These are phyloP conservation scores for Endotricha flammealis DNA, from an alignment of 2,888 invertebrate species.

Conservation along the genomic window DNA sequence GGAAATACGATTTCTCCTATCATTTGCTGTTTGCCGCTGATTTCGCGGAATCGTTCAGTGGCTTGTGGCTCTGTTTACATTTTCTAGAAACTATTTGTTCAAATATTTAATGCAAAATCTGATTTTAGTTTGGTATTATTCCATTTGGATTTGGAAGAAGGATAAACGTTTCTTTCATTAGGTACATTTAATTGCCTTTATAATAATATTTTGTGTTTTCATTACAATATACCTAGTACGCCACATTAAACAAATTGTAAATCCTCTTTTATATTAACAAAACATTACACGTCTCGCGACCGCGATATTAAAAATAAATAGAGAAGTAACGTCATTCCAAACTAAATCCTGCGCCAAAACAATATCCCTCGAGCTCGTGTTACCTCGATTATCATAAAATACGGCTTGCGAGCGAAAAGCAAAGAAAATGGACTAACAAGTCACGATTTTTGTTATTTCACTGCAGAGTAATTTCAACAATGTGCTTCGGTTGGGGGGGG, in stretches of 20 bases:
- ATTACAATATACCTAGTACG: too few relatives aligned
- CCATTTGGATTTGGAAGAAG: too few relatives aligned
- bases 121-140: too few relatives aligned
- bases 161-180: too few relatives aligned
- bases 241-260: too few relatives aligned
- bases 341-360: conserved; percentile 6
- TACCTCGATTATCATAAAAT: conserved; percentile 10
- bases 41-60: neutral
- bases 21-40: conserved; percentile 1
- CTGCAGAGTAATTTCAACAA: conserved; percentile 6
- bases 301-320: too few relatives aligned
- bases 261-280: too few relatives aligned
- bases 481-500: neutral
- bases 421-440: conserved; percentile 5
- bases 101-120: too few relatives aligned
- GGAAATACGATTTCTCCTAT: neutral
- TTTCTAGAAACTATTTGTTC: neutral
- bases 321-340: neutral
- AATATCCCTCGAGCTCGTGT: conserved; percentile 7
- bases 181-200: too few relatives aligned
- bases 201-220: too few relatives aligned
- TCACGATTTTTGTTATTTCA: conserved; percentile 9
- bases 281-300: too few relatives aligned
- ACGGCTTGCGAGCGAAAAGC: conserved; percentile 7
- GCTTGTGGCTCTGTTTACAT: neutral